Evolutionary conservation across 2,888 invertebrate genomes (phyloP).

Genomic region (Acrobasis consociella): DNA sequence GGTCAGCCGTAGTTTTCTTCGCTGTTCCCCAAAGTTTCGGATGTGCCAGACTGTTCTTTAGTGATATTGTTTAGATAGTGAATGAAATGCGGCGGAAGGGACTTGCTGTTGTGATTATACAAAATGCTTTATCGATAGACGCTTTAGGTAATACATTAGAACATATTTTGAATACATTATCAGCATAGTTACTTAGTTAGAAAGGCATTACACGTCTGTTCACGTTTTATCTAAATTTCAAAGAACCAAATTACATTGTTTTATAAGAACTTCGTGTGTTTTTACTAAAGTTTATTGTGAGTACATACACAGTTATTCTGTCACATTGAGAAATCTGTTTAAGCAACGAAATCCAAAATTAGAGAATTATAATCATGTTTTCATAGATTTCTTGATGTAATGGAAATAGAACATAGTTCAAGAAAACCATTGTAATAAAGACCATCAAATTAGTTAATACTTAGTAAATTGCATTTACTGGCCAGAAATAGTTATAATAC

Average conservation of each 20-base stretch:
- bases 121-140: constrained; percentile 79
- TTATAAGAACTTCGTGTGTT: constrained; percentile 56
- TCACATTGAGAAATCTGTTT: constrained; percentile 43
- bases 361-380: constrained; percentile 32
- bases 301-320: constrained; percentile 37
- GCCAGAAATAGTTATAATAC: constrained; percentile 33
- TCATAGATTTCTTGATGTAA: constrained; percentile 44
- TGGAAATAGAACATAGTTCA: constrained; percentile 36
- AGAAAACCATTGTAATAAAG: constrained; percentile 34
- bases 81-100: constrained; percentile 66
- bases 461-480: constrained; percentile 45
- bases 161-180: constrained; percentile 74
- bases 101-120: constrained; percentile 79
- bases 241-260: constrained; percentile 64
- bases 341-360: constrained; percentile 39
- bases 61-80: constrained; percentile 78
- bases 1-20: constrained; percentile 79
- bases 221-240: constrained; percentile 59
- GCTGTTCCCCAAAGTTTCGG: constrained; percentile 80
- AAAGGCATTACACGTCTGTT: constrained; percentile 51
- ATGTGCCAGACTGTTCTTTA: constrained; percentile 78
- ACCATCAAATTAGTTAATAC: constrained; percentile 41
- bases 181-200: constrained; percentile 57
- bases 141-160: constrained; percentile 77
- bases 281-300: constrained; percentile 55